phyloP scores from a whole-genome alignment of 2,888 invertebrate species.

The Aleiodes alternator region DNA sequence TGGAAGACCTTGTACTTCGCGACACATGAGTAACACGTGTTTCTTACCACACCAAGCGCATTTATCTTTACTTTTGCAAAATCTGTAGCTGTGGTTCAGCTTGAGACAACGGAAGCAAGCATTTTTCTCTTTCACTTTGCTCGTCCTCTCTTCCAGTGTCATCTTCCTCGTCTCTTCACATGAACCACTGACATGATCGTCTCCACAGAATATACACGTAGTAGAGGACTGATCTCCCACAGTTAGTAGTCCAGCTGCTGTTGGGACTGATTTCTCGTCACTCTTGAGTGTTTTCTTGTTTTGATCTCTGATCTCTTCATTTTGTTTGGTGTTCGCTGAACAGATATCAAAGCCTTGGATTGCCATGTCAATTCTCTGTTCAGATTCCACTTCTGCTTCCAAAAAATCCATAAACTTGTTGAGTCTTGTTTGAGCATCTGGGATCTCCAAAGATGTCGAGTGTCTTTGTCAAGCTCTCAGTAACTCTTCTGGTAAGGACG shows the following conservation, averaged over 20 bases:
- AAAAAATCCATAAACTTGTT: constrained; percentile 39
- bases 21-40: constrained; percentile 58
- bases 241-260: no score
- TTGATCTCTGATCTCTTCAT: no score
- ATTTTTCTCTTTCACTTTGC: no score
- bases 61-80: constrained; percentile 54
- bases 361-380: constrained; percentile 38
- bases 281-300: no score
- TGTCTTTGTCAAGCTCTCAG: constrained; percentile 56
- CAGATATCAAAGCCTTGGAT: background rate
- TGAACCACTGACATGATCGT: no score
- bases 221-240: no score
- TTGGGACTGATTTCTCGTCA: no score
- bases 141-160: no score
- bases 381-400: constrained; percentile 45
- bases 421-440: constrained; percentile 5
- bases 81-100: constrained; percentile 52
- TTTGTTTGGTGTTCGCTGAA: no score
- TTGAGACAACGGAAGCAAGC: constrained; percentile 60
- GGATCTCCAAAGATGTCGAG: background rate
- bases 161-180: no score
- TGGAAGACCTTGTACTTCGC: constrained; percentile 20
- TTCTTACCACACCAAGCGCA: constrained; percentile 56
- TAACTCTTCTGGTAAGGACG: constrained; percentile 57
- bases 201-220: no score